Evolutionary conservation across 2,888 invertebrate species (phyloP).

Genomic region (Pristionchus japonicus): DNA sequence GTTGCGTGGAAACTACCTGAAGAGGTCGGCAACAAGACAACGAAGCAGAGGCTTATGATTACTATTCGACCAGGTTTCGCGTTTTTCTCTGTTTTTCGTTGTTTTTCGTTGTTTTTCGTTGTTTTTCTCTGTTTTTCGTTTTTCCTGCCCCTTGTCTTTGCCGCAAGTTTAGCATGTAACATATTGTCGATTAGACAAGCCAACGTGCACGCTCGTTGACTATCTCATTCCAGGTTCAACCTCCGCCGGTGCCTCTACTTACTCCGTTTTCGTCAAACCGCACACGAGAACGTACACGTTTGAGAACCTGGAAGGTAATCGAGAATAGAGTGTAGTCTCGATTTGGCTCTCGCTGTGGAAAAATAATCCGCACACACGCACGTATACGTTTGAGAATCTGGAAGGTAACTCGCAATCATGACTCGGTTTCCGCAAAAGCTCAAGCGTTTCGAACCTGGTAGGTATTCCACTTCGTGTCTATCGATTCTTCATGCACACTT

Average conservation of each 20-base stretch:
- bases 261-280: constrained; percentile 36
- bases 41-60: constrained; percentile 52
- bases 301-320: constrained; percentile 44
- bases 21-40: constrained; percentile 47
- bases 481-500: not conserved
- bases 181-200: no score
- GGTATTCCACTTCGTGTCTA: no score
- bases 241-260: constrained; percentile 33
- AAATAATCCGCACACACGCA: no score
- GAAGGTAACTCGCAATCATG: no score
- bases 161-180: no score
- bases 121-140: no score
- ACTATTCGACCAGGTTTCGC: constrained; percentile 20
- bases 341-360: not conserved
- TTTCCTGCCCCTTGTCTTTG: no score
- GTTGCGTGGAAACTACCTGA: constrained; percentile 47
- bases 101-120: not conserved
- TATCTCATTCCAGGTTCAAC: constrained; percentile 16
- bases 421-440: no score
- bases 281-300: constrained; percentile 38
- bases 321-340: not conserved
- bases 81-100: not conserved
- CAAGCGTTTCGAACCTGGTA: no score
- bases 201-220: no score
- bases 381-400: no score